Percentiles rank a stretch among this genome's conserved stretches.
phyloP scores from a whole-genome alignment of 2,113 vertebrate species.

The Prolemur simus region DNA sequence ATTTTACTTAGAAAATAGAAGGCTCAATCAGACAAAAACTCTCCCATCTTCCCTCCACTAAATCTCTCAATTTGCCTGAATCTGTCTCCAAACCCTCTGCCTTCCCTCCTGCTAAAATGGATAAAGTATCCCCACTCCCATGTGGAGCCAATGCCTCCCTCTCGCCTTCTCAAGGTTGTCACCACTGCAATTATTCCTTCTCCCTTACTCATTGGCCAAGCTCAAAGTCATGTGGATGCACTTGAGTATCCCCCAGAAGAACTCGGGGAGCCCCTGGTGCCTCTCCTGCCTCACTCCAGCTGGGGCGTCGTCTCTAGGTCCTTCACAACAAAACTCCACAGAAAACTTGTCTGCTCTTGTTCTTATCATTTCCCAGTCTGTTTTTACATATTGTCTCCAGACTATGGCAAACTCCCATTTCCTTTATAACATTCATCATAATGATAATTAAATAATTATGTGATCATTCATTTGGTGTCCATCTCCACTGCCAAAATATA shows the following conservation, averaged over 20 bases:
- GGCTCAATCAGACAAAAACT: background rate
- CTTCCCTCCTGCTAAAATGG: background rate
- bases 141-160: background rate
- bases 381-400: background rate
- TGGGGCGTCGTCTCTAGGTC: background rate
- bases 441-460: background rate
- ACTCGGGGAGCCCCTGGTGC: fast-evolving
- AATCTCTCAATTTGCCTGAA: background rate
- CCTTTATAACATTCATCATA: background rate
- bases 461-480: background rate
- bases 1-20: background rate
- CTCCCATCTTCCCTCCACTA: background rate
- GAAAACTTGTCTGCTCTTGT: background rate
- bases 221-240: background rate
- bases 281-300: background rate
- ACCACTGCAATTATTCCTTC: background rate
- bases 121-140: background rate
- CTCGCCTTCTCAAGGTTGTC: background rate
- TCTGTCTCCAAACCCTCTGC: background rate
- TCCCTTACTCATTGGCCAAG: background rate
- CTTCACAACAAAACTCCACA: background rate
- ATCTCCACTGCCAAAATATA: background rate
- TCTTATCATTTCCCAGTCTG: background rate
- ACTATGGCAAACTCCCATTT: background rate
- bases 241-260: background rate